Base-by-base conservation (phyloP, 2,113 vertebrate species). In the Spea multiplicata region DNA sequence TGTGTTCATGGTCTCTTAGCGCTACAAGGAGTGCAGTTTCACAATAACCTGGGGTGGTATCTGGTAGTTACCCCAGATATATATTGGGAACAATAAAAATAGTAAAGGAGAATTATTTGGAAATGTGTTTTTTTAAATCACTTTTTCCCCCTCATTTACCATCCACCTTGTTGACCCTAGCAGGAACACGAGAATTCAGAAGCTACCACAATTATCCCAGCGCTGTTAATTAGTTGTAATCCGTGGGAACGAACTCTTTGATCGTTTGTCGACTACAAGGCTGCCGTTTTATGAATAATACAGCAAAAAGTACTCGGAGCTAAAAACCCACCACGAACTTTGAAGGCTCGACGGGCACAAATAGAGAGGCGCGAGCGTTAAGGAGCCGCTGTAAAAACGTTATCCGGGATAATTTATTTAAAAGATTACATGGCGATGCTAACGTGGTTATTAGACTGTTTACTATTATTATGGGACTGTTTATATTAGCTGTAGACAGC, bases 281-380 rank as follows among this genome's bases (percentile, higher is more conserved):
- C 74, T 46, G 64, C 65, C 62, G 64, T 76, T 65, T 76, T 76
- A 76, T 76, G 74, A 76, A 76, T 76, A 76, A 76, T 76, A 76
- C 74, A 76, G 75, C 7, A 76, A 66, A n/a, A 66, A 69, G 16
- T 76, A 76, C 66, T 76, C 69, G 52, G 69, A 76, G 66, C 75
- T 53, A 69, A 61, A 59, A 76, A 30, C 30, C 68, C 67, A 62
- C 74, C 53, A 68, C 67, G 50, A 69, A 68, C 75, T 69, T 76
- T 69, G 75, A 76, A 76, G 75, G 68, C 75, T 69, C 53, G 61
- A 69, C 75, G 57, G 66, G 66, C 59, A 69, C 68, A 76, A 16
- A 68, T 76, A 76, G 47, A 70, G 52, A 47, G 66, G 53, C 52
- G 66, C 69, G 69, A 66, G 68, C 67, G 65, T 67, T 48, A 49